These are phyloP conservation scores for Dryococelus australis DNA, from an alignment of 2,888 invertebrate genomes.

Conservation along the genomic window DNA sequence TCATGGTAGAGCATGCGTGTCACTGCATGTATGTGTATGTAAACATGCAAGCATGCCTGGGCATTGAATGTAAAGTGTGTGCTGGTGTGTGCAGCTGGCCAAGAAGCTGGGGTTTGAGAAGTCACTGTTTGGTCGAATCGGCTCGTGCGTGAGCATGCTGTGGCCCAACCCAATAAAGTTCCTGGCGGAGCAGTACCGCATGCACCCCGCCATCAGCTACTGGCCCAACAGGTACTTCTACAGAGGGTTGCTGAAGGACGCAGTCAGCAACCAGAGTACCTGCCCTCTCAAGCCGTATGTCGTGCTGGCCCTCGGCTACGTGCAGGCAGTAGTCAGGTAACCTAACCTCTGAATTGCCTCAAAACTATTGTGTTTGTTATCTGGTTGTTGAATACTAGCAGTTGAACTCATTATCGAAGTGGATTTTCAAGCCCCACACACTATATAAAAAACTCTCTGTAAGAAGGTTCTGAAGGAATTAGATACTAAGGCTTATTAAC, in stretches of 20 bases:
- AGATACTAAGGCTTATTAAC: no score
- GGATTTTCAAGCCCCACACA: no score
- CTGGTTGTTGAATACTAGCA: no score
- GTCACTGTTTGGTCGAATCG: conserved; percentile 80
- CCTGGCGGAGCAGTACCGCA: conserved; percentile 80
- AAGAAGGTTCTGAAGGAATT: no score
- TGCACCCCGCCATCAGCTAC: conserved; percentile 80
- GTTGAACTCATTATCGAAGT: no score
- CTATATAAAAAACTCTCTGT: no score
- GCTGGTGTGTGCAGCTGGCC: conserved; percentile 66
- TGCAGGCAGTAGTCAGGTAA: conserved; percentile 50
- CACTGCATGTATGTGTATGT: no score
- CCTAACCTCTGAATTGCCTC: background rate
- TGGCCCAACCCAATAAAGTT: conserved; percentile 61
- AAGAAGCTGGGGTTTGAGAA: conserved; percentile 72
- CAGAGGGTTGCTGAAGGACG: conserved; percentile 61
- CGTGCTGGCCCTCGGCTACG: conserved; percentile 65
- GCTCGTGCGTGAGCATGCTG: conserved; percentile 63
- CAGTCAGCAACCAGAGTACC: conserved; percentile 45
- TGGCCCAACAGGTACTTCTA: conserved; percentile 84
- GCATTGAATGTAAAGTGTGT: no score
- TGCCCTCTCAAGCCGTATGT: conserved; percentile 66
- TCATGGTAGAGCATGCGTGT: no score
- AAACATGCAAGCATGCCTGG: no score
- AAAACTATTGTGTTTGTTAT: no score